Conservation (phyloP, 64 coral and sea anemone species). For the Porites australiensis region DNA sequence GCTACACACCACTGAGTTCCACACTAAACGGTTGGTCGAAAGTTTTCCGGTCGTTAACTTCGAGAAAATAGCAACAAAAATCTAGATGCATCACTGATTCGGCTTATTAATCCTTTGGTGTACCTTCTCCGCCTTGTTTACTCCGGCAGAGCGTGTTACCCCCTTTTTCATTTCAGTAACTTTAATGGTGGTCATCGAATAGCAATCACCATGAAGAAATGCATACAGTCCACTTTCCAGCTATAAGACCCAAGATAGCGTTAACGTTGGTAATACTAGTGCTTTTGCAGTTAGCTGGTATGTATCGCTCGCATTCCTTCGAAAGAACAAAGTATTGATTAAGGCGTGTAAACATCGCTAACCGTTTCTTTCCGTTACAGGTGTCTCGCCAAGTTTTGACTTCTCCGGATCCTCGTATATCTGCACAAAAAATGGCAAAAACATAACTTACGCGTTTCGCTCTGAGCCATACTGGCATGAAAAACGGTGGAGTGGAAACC, state of each 20-base stretch:
- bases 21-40: conserved; percentile 3
- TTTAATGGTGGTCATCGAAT: conserved; percentile 19
- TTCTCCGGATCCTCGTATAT: neutral
- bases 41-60: conserved; percentile 40
- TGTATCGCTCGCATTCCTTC: neutral
- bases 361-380: neutral
- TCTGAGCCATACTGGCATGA: neutral
- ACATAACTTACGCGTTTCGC: conserved; percentile 6
- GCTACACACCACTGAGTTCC: conserved; percentile 31
- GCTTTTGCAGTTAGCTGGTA: conserved; percentile 39
- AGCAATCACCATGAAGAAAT: conserved; percentile 65
- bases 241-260: conserved; percentile 26
- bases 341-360: neutral
- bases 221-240: conserved; percentile 28
- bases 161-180: conserved; percentile 10
- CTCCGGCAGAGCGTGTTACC: neutral
- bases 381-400: conserved; percentile 35
- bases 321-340: neutral
- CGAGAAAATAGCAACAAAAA: conserved; percentile 18
- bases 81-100: conserved; percentile 61
- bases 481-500: neutral
- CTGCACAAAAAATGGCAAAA: conserved; percentile 15
- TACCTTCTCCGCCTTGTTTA: neutral
- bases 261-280: neutral
- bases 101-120: neutral